Base-by-base conservation (phyloP, 2,113 vertebrate genomes). In the Tachysurus fulvidraco region DNA sequence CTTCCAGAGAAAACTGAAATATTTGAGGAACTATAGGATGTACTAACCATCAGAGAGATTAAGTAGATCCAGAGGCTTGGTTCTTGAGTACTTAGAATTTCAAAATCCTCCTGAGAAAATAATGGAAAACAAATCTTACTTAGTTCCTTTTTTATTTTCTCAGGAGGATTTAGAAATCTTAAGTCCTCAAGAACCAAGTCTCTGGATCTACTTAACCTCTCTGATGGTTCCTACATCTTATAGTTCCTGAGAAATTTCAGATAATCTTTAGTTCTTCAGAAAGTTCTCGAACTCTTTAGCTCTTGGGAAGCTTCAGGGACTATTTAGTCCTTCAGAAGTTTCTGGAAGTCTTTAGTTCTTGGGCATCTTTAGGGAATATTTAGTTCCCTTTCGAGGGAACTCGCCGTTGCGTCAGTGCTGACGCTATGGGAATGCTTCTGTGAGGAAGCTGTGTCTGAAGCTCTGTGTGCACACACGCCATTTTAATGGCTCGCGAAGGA, bases 1-100 rank as follows among this genome's bases (percentile, higher is more conserved):
- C 2, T 2, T 7, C 5, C 41, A 1, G 0, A 36, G 19, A 16
- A 8, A 67, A 7, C n/a, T 0, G 13, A 30, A 16, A 0, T 16
- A 30, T 67, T n/a, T 67, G 5, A 30, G 28, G 2, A 71, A 36
- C 28, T 19, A 41, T 41, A 41, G 19, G 67, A 14, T 71, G 14
- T 41, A 41, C 5, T 16, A 71, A 36, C 13, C 16, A 71, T 16
- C 25, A 30, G 28, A 14, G n/a, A 30, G 2, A 71, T 6, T 71
- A 71, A 41, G 41, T 17, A 30, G 1, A 16, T 36, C n/a, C 11
- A 50, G 46, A 50, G 46, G 0, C 46, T 50, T 36, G 36, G 36
- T 36, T 50, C 46, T 9, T 7, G 46, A 9, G 46, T 0, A 50
- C 1, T 50, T 7, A 50, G 5, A 0, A 50, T 50, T 50, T 50